These are phyloP conservation scores for Ricordea florida DNA, from an alignment of 92 coral and sea anemone species.

Conservation along the genomic window DNA sequence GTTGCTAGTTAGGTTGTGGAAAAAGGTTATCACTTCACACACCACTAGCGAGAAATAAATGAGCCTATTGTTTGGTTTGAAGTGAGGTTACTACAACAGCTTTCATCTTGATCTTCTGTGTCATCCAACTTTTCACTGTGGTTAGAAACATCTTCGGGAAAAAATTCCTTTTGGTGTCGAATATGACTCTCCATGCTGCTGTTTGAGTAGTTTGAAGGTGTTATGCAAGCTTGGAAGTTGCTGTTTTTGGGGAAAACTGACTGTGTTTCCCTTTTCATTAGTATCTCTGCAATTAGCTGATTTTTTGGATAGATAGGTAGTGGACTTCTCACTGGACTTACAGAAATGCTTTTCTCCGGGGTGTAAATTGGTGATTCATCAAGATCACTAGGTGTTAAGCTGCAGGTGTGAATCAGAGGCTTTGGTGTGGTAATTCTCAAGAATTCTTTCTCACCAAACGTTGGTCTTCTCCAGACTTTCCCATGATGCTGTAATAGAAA, in stretches of 20 bases:
- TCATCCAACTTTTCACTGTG: background rate
- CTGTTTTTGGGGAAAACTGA: constrained; percentile 59
- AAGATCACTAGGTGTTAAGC: constrained; percentile 29
- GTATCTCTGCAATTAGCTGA: constrained; percentile 9
- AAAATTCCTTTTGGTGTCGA: background rate
- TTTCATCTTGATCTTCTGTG: background rate
- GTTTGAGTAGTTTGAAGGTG: constrained; percentile 73
- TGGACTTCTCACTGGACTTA: constrained; percentile 6
- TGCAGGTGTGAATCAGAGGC: constrained; percentile 33
- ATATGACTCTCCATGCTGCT: constrained; percentile 54
- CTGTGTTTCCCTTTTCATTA: constrained; percentile 54
- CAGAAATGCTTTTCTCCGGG: constrained; percentile 2
- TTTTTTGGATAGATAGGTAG: constrained; percentile 1
- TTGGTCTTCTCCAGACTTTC: background rate
- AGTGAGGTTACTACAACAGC: too few relatives aligned
- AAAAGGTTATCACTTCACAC: too few relatives aligned
- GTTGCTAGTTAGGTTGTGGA: too few relatives aligned
- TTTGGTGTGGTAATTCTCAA: constrained; percentile 81
- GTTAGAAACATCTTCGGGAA: background rate
- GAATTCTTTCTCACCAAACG: constrained; percentile 71
- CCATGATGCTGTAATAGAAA: background rate
- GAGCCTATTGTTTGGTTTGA: too few relatives aligned
- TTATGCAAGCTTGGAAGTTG: constrained; percentile 80
- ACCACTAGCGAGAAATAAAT: too few relatives aligned
- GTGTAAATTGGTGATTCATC: constrained; percentile 29